Base-by-base conservation (phyloP, 1,140 invertebrate species). In the Caerostris darwini region DNA sequence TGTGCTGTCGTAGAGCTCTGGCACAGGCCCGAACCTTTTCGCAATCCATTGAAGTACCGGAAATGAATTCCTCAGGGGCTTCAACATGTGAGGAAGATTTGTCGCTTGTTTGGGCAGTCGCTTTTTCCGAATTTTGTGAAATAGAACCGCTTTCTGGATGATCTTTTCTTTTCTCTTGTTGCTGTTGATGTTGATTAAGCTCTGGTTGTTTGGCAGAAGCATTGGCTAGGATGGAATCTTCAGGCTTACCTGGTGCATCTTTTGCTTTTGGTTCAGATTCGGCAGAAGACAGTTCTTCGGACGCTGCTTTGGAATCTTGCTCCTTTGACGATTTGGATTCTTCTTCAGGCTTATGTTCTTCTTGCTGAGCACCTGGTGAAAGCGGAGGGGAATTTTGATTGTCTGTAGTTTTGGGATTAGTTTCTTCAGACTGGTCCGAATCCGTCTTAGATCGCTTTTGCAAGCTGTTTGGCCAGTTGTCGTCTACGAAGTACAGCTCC, bases 401-500 rank as follows among this genome's bases (percentile, higher is more conserved):
- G 82, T 85, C 82, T 58, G 53, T 7, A 57, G 57, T 85, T n/a
- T 85, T 6, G 4, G 82, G 50, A 10, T 85, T 7, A 6, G 10
- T 17, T 7, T 85, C 82, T 4, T 85, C 54, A 57, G 82, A 7
- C 6, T 90, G 71, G 53, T 50, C 6, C 17, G 64, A 17, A 14
- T 69, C 3, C 50, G 58, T 5, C 3, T n/a, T 3, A 7, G 54
- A 10, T 56, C 82, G 82, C 54, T 83, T 83, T 14, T 87, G 85
- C 57, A 57, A 3, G 7, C 50, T 17, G 17, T 53, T 81, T 0
- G 91, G 83, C 17, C 19, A 57, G 54, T 53, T 53, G 53, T 93
- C 91, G 34, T 93, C 91, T 3, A 81, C 81, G 8, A 93, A 93
- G 64, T 93, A 93, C 8, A 93, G 53, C 7, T 93, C 91, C 12